phyloP scores from a whole-genome alignment of 1,140 invertebrate genomes.

The Anastatus disparis region DNA sequence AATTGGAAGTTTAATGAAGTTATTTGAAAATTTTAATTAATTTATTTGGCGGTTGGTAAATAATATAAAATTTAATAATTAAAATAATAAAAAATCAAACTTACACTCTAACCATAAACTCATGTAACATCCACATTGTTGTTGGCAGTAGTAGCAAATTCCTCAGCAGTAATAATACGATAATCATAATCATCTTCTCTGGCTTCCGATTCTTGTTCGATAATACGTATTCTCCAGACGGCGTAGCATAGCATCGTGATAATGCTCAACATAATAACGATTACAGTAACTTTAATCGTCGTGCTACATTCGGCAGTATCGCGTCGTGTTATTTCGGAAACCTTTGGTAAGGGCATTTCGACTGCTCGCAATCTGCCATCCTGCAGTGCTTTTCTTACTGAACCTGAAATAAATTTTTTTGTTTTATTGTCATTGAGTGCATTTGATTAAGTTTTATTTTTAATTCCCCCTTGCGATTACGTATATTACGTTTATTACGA shows the following conservation, averaged over 20 bases:
- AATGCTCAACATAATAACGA: not conserved
- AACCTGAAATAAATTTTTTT: constrained; percentile 7
- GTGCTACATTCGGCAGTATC: not conserved
- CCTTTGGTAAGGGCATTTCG: not conserved
- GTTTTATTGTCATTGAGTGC: no score
- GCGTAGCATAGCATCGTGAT: constrained; percentile 19
- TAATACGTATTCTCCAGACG: constrained; percentile 11
- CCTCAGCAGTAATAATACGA: not conserved
- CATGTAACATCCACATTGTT: not conserved
- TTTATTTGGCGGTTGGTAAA: no score
- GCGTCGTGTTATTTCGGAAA: not conserved
- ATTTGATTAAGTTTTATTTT: no score
- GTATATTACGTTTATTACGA: no score
- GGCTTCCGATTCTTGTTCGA: constrained; percentile 12
- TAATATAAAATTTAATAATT: no score
- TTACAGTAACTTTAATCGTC: not conserved
- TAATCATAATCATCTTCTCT: constrained; percentile 15
- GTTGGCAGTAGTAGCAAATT: not conserved
- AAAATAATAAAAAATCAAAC: no score
- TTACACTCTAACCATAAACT: not conserved
- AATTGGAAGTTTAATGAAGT: no score
- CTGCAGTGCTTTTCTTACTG: constrained; percentile 2
- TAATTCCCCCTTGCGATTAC: no score
- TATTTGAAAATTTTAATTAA: no score
- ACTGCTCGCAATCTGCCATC: not conserved